phyloP scores from a whole-genome alignment of 2,113 vertebrate species.

The Euleptes europaea region DNA sequence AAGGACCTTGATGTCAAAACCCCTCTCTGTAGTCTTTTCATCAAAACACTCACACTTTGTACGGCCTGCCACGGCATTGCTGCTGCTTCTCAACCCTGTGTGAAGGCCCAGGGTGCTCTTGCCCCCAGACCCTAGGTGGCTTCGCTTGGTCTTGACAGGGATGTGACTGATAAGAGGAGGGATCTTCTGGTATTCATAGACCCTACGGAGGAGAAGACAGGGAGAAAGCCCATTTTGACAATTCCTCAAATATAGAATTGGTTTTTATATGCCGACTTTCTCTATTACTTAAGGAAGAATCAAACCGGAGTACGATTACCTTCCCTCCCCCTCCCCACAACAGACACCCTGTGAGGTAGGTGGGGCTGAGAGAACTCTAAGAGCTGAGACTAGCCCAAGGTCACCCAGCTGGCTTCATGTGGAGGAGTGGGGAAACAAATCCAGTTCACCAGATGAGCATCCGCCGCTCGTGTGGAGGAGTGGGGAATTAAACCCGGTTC shows the following conservation, averaged over 20 bases:
- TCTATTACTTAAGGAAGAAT: too few species aligned
- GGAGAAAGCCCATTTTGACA: not conserved
- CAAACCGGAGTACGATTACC: too few species aligned
- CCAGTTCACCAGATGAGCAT: too few species aligned
- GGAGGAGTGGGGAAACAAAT: too few species aligned
- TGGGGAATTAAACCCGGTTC: too few species aligned
- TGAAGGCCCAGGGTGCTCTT: conserved; percentile 53
- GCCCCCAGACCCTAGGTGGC: not conserved
- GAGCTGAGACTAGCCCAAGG: too few species aligned
- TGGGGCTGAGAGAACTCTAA: too few species aligned
- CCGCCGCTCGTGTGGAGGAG: too few species aligned
- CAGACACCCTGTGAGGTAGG: too few species aligned
- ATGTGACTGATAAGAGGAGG: conserved; percentile 54
- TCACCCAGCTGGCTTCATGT: too few species aligned
- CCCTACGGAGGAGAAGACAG: conserved; percentile 21
- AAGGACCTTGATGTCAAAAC: not conserved
- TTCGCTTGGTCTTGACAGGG: conserved; percentile 56
- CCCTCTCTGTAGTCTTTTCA: not conserved
- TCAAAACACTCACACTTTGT: conserved; percentile 58
- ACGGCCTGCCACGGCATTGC: not conserved
- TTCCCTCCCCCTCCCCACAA: too few species aligned
- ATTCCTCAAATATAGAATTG: not conserved
- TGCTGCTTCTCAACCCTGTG: conserved; percentile 1
- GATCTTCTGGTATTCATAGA: conserved; percentile 60
- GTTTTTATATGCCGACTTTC: too few species aligned